Conservation (phyloP, 2,797 vertebrate genomes). For the Lutjanus argentimaculatus region DNA sequence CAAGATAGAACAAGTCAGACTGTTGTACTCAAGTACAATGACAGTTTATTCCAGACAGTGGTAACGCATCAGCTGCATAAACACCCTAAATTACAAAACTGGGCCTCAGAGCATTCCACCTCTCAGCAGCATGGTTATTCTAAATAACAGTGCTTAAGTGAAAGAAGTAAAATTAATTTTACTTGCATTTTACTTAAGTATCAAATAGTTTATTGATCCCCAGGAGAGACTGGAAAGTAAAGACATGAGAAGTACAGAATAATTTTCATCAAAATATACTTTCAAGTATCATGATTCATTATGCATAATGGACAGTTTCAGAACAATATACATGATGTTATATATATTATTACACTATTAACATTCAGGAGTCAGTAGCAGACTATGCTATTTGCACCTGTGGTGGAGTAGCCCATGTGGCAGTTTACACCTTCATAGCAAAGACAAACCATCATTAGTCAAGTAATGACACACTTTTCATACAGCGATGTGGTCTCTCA, state of each 20-base stretch:
- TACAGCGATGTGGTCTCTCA: no score
- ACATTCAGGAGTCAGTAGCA: no score
- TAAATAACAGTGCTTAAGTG: not conserved
- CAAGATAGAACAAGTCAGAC: not conserved
- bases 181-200: not conserved
- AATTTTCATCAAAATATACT: not conserved
- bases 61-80: not conserved
- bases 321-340: no score
- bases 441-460: no score
- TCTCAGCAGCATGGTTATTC: not conserved
- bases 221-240: no score
- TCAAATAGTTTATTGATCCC: no score
- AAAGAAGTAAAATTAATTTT: not conserved
- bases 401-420: no score
- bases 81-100: not conserved
- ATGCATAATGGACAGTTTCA: not conserved
- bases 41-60: not conserved
- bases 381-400: no score
- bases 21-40: not conserved
- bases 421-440: no score
- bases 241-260: not conserved
- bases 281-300: not conserved
- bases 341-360: not conserved
- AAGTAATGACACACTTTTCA: no score
- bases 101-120: not conserved